phyloP scores from a whole-genome alignment of 2,797 vertebrate species.

The Epinephelus malabaricus region DNA sequence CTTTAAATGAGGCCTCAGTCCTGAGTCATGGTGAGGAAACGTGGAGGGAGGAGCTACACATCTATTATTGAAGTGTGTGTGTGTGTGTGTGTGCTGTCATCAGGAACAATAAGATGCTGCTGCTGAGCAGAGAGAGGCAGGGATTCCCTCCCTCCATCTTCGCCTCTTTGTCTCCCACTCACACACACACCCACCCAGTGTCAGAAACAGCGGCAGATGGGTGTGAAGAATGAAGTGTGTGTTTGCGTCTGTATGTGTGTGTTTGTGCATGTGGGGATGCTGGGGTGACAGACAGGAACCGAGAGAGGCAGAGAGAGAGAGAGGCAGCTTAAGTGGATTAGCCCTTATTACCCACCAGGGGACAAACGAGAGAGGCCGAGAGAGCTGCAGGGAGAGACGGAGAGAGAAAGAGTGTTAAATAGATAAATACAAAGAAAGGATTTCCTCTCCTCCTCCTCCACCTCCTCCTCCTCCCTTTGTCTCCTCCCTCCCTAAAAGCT shows the following conservation, averaged over 20 bases:
- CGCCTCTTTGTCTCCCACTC: conserved; percentile 65
- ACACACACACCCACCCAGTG: conserved; percentile 33
- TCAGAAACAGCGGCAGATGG: conserved; percentile 65
- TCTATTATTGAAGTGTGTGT: conserved; percentile 68
- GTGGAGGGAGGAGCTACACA: conserved; percentile 64
- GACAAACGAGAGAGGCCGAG: conserved; percentile 39
- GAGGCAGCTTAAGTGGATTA: conserved; percentile 78
- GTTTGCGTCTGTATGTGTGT: conserved; percentile 26
- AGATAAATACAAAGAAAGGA: conserved; percentile 77
- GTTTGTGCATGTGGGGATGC: conserved; percentile 41
- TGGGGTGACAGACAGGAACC: conserved; percentile 46
- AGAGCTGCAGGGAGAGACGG: conserved; percentile 12
- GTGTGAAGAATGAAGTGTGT: conserved; percentile 58
- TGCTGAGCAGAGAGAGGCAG: conserved; percentile 51
- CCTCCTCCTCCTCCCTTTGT: conserved; percentile 42
- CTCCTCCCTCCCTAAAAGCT: conserved; percentile 72
- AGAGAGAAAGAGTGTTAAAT: conserved; percentile 62
- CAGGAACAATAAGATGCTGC: conserved; percentile 67
- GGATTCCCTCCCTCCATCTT: conserved; percentile 64
- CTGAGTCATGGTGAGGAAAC: conserved; percentile 73
- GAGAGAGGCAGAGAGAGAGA: conserved; percentile 32
- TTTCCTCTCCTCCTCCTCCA: conserved; percentile 65
- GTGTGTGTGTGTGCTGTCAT: conserved; percentile 37
- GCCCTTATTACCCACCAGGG: conserved; percentile 77
- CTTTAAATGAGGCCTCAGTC: conserved; percentile 69